A percentile compares a stretch with the other conserved stretches of the same genome.
Conservation (phyloP, 2,888 invertebrate genomes). For the Allygus modestus region DNA sequence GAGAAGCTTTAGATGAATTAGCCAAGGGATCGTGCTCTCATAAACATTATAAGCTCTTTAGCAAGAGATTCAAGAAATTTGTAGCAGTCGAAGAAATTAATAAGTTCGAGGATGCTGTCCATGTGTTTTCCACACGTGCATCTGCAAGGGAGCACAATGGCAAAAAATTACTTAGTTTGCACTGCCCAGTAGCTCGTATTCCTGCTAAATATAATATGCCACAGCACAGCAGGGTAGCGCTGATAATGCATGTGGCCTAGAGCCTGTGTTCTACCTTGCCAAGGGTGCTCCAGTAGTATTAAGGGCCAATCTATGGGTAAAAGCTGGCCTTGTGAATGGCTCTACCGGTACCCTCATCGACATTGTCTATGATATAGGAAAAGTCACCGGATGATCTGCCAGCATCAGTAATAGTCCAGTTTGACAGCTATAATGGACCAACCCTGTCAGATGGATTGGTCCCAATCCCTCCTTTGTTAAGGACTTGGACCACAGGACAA, state of each 20-base stretch:
- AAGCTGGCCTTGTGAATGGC: slow-evolving; percentile 37
- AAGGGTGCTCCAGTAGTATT: slow-evolving; percentile 27
- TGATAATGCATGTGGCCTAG: slow-evolving; percentile 4
- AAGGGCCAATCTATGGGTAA: slow-evolving; percentile 47
- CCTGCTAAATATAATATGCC: slow-evolving; percentile 40
- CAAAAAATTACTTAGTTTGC: background rate
- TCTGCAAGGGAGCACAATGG: background rate
- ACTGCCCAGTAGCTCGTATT: background rate
- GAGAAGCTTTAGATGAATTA: background rate
- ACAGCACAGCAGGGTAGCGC: background rate
- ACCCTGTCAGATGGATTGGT: background rate
- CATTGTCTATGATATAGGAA: slow-evolving; percentile 14
- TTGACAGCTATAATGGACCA: background rate
- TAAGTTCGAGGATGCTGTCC: background rate
- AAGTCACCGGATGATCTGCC: background rate
- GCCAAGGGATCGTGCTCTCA: background rate
- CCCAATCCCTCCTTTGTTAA: background rate
- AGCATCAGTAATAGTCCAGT: background rate
- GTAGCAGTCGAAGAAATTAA: background rate
- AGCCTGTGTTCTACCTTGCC: slow-evolving; percentile 14
- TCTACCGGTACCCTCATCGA: slow-evolving; percentile 37
- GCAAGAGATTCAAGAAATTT: background rate
- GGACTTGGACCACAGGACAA: background rate
- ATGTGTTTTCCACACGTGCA: background rate
- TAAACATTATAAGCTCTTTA: background rate